These are phyloP conservation scores for Bombus turneri DNA, from an alignment of 1,140 invertebrate species.

Conservation along the genomic window DNA sequence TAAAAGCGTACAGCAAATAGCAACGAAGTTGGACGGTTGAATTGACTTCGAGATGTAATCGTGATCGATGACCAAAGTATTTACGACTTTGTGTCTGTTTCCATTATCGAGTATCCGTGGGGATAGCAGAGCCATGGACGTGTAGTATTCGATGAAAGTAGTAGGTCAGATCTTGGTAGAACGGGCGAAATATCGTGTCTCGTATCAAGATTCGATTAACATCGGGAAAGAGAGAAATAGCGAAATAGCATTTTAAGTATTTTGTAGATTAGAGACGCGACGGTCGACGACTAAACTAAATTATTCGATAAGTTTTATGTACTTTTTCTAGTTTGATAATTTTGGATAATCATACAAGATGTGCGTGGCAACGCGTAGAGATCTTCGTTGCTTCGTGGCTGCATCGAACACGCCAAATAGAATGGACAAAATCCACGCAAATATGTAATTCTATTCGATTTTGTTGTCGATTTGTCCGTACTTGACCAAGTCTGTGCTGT, in stretches of 20 bases:
- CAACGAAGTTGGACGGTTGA: neutral
- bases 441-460: no score
- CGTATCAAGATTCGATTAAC: neutral
- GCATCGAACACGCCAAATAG: no score
- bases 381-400: no score
- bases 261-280: neutral
- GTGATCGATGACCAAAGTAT: constrained; percentile 45
- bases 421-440: no score
- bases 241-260: neutral
- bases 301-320: no score
- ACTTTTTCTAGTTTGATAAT: no score
- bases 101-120: neutral
- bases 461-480: no score
- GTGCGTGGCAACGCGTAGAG: no score
- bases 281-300: no score
- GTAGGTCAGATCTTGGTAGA: neutral
- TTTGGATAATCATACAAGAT: no score
- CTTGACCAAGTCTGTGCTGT: no score
- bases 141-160: neutral
- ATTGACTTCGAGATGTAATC: constrained; percentile 19
- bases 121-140: neutral
- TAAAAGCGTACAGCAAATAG: neutral
- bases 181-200: neutral
- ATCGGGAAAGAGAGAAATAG: neutral
- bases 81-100: constrained; percentile 22